Evolutionary conservation across 2,888 invertebrate species (phyloP), one percentile per base, ranked within the genome.

Genomic region (Drosophila nr. perissopoda): DNA sequence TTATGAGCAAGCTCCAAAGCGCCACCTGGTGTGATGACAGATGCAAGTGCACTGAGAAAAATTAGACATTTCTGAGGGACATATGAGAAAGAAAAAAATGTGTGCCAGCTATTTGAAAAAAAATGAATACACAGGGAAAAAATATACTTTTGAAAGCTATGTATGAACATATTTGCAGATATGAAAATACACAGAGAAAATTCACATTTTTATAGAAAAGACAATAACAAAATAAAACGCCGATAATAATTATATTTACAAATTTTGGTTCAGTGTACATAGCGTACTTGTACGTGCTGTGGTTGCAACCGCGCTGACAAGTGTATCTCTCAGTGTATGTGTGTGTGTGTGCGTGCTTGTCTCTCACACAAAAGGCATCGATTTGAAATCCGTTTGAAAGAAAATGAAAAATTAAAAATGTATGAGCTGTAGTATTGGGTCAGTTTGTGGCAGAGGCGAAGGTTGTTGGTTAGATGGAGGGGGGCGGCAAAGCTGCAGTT

Each of bases 371-470:
- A 60, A 67, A 62, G 67, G 60, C 76, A 80, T 89, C 76, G 89
- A 86, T 85, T 88, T 87, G 87, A 77, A 84, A 81, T 84, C 87
- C 77, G 75, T 79, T 82, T 83, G 81, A 77, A 77, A 77, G 81
- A 87, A 83, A 84, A 79, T 83, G 71, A 76, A 85, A 83, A 81
- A 82, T 84, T 81, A 89, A 87, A 87, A 78, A 86, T 82, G 77
- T 86, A 88, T 83, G 65, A 81, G 79, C 76, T 52, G 54, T 25
- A 18, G 77, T 79, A 69, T 68, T 69, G 78, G 78, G 78, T 80
- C 78, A 79, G 76, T 57, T 80, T 79, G 78, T 66, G 78, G 77
- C 77, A 74, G 56, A 21, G 21, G 11, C 42, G 11, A 42, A 42
- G 21, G 46, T 46, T 21, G 8, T 16, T 25, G 21, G 7, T 13